These are phyloP conservation scores for Loris lydekkerianus DNA, from an alignment of 2,797 vertebrate species.

Conservation along the genomic window DNA sequence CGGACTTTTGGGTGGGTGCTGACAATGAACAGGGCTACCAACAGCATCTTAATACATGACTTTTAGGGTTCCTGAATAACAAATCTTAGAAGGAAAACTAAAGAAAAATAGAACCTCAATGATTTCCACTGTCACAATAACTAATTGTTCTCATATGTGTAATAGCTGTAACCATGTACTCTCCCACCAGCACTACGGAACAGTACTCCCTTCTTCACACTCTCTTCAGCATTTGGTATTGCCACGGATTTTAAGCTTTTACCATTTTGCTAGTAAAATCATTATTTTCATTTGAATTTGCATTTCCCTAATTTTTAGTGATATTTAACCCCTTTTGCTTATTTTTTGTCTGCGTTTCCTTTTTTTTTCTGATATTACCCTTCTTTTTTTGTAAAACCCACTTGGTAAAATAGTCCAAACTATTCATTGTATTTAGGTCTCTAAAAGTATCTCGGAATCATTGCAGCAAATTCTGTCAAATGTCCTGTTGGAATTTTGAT, in stretches of 20 bases:
- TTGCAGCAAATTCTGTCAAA: not conserved
- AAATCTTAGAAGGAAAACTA: not conserved
- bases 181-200: not conserved
- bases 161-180: not conserved
- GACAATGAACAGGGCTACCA: not conserved
- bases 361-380: not conserved
- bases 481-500: not conserved
- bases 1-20: not conserved
- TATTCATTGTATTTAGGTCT: not conserved
- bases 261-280: not conserved
- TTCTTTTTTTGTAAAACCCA: slow-evolving; percentile 2
- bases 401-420: not conserved
- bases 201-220: not conserved
- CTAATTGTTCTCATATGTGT: not conserved
- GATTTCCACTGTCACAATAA: not conserved
- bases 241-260: not conserved
- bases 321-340: not conserved
- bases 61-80: not conserved
- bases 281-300: not conserved
- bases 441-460: not conserved
- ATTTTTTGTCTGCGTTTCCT: not conserved
- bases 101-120: not conserved
- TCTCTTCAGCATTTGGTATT: not conserved
- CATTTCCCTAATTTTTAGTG: not conserved
- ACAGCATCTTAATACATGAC: not conserved